Evolutionary conservation across 2,797 vertebrate species (phyloP).

Genomic region (Eleutherodactylus coqui): DNA sequence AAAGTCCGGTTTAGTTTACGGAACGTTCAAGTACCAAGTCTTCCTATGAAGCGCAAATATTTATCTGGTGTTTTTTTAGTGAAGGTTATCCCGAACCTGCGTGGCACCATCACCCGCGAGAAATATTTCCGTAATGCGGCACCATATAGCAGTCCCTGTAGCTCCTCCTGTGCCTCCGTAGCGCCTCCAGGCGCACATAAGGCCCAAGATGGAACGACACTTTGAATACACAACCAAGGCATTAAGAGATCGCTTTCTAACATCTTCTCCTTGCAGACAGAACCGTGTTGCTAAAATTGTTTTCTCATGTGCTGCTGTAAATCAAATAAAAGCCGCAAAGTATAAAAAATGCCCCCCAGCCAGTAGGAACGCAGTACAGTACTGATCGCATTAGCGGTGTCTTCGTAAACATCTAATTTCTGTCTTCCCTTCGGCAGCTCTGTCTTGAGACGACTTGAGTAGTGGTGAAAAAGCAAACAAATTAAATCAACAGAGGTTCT

Average conservation of each 20-base stretch:
- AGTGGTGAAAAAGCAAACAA: conserved; percentile 72
- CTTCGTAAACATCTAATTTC: conserved; percentile 66
- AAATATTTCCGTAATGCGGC: neutral
- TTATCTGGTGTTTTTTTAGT: no score
- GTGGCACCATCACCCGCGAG: no score
- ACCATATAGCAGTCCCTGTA: neutral
- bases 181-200: no score
- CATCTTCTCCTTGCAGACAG: neutral
- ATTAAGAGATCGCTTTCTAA: neutral
- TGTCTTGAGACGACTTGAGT: conserved; percentile 66
- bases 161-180: neutral
- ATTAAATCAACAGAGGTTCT: conserved; percentile 67
- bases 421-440: conserved; percentile 61
- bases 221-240: neutral
- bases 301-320: conserved; percentile 5
- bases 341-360: neutral
- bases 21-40: no score
- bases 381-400: conserved; percentile 69
- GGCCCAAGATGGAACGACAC: neutral
- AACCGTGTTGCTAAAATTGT: neutral
- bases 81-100: no score
- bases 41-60: no score
- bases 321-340: neutral
- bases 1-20: no score
- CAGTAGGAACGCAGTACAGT: conserved; percentile 63